Evolutionary conservation across 2,888 invertebrate species (phyloP), one percentile per base, ranked within the genome.

Genomic region (Dicranocentrus wangi): DNA sequence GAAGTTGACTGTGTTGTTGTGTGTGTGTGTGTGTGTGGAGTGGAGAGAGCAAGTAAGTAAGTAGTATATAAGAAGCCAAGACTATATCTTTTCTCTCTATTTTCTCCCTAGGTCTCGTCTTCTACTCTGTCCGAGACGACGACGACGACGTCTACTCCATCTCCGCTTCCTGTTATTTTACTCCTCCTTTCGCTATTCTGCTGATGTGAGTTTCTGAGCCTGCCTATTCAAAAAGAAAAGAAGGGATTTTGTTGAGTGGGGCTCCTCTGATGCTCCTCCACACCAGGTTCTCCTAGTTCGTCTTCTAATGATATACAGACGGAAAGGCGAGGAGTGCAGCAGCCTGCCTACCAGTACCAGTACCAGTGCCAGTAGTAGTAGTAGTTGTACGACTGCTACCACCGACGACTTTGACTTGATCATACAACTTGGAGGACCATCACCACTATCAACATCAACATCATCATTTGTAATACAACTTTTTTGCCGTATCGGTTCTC

Each of bases 401-500:
- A 39, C 5, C 5, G 39, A 39, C 39, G 13, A 39, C 7, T 39
- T 39, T 39, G 39, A 5, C 39, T 5, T 8, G 39, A 39, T 13
- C 5, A 13, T 39, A 39, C n/a, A n/a, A n/a, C n/a, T n/a, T n/a
- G n/a, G 39, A 8, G 39, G 13, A 39, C 7, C 13, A 39, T 8
- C 5, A 13, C 7, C 39, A 39, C 7, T 13, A 39, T 8, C 13
- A 39, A 39, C 13, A 39, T 39, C 13, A 5, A 8, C 39, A 8
- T 60, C 25, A 42, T 65, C 28, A 43, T 58, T 17, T 47, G 15
- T 39, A n/a, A n/a, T 17, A 39, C 23, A 15, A 15, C 23, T 61
- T 69, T 65, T 72, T 75, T 53, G 21, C 47, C 43, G 70, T 81
- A 58, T 76, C 76, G 65, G 70, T 81, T 81, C n/a, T n/a, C 81